Percentiles rank a stretch among this genome's conserved stretches.
Conservation (phyloP, 2,797 vertebrate species). For the Erpetoichthys calabaricus region DNA sequence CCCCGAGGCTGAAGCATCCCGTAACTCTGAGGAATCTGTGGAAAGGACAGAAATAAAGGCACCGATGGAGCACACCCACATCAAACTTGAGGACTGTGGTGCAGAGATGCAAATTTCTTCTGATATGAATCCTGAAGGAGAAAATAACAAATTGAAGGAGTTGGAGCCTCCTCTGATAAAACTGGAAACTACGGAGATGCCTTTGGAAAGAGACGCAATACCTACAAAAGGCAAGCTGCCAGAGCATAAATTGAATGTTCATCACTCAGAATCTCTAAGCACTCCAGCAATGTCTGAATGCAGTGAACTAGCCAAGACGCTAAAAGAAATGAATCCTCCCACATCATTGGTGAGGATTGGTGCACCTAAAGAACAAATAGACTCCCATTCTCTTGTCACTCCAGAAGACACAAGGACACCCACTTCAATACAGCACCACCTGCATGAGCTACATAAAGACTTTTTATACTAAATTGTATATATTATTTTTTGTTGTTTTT, state of each 20-base stretch:
- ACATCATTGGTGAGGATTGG: slow-evolving; percentile 44
- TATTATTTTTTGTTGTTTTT: slow-evolving; percentile 49
- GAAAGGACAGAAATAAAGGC: slow-evolving; percentile 21
- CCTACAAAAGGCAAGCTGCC: slow-evolving; percentile 33
- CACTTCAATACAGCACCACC: slow-evolving; percentile 45
- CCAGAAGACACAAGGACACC: slow-evolving; percentile 60
- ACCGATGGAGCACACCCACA: slow-evolving; percentile 29
- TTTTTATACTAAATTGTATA: slow-evolving; percentile 83
- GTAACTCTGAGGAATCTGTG: slow-evolving; percentile 28
- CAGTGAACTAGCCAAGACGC: slow-evolving; percentile 35
- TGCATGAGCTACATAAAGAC: slow-evolving; percentile 66
- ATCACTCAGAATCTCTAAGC: slow-evolving; percentile 46
- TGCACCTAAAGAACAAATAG: slow-evolving; percentile 59
- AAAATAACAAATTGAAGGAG: slow-evolving; percentile 29
- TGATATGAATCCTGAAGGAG: slow-evolving; percentile 40
- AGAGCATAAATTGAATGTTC: slow-evolving; percentile 44
- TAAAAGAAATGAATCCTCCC: slow-evolving; percentile 32
- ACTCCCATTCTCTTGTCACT: slow-evolving; percentile 42
- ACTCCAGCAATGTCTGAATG: slow-evolving; percentile 51
- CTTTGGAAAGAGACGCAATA: slow-evolving; percentile 36
- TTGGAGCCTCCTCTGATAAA: slow-evolving; percentile 41
- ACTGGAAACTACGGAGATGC: slow-evolving; percentile 38
- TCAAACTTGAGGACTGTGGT: slow-evolving; percentile 40
- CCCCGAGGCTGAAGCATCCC: slow-evolving; percentile 29
- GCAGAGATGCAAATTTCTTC: slow-evolving; percentile 32